Percentiles rank a stretch among this genome's conserved stretches.
Evolutionary conservation across 2,797 vertebrate genomes (phyloP).

Genomic region (Urophycis tenuis): DNA sequence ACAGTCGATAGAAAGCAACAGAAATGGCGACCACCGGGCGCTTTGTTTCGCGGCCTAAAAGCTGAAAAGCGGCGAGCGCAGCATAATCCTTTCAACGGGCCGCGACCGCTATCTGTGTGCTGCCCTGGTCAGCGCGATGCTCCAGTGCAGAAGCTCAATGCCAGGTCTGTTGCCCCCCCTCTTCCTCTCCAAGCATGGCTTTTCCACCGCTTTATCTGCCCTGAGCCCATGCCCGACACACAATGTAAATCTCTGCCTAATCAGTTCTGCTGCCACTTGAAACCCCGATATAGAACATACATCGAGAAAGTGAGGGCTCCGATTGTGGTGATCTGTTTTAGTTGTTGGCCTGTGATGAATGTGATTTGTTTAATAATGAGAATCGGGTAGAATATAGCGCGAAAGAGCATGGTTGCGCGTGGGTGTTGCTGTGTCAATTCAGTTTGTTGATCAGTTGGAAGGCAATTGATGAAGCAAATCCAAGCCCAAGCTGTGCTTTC

Average conservation of each 20-base stretch:
- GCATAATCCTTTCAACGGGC: conserved; percentile 71
- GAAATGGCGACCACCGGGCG: conserved; percentile 68
- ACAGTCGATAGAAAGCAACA: conserved; percentile 63
- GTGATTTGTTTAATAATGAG: conserved; percentile 26
- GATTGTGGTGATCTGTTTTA: conserved; percentile 17
- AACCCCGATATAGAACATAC: conserved; percentile 43
- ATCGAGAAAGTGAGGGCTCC: conserved; percentile 41
- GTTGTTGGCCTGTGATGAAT: conserved; percentile 21
- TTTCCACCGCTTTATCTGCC: conserved; percentile 70
- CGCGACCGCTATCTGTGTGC: conserved; percentile 38
- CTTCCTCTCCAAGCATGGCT: conserved; percentile 64
- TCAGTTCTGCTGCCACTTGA: conserved; percentile 66
- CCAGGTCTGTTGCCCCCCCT: conserved; percentile 48
- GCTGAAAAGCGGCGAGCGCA: conserved; percentile 61
- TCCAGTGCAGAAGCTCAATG: conserved; percentile 69
- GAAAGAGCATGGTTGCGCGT: background rate
- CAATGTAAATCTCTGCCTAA: conserved; percentile 74
- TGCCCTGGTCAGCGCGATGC: conserved; percentile 65
- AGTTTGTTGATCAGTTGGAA: background rate
- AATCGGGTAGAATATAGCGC: conserved; percentile 7
- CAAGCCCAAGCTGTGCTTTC: conserved; percentile 10
- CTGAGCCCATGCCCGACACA: conserved; percentile 56
- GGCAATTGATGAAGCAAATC: background rate
- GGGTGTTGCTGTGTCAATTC: background rate
- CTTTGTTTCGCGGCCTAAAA: conserved; percentile 63